Base-by-base conservation (phyloP, 2,113 vertebrate genomes). In the Blennius ocellaris region DNA sequence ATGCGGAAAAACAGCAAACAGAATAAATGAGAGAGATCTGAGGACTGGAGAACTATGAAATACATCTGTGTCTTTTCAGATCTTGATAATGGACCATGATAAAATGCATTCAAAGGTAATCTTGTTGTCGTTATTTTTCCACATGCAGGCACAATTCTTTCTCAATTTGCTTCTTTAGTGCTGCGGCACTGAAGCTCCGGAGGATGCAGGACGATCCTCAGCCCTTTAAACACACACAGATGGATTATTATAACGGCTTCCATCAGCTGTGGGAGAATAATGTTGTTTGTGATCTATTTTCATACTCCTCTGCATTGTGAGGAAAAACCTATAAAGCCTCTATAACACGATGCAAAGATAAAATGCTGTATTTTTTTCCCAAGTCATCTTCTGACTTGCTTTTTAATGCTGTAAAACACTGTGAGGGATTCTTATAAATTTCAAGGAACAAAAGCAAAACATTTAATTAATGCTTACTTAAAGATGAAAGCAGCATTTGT, bases 111-210 rank as follows among this genome's bases (percentile, higher is more conserved):
- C 8, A 15, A 36, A 38, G 2, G 0, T 50, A 12, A 56, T 58
- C 12, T 43, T 40, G 7, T 40, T 63, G 8, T 47, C 6, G 2
- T 41, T 52, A 16, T 65, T 69, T 76, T 80, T 78, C 51, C 49
- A 6, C 21, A 17, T 36, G n/a, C 1, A n/a, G 11, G 40, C 41
- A 60, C 47, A 50, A 4, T 71, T 75, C 50, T 69, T 68, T 58
- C 8, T 56, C n/a, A 6, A 17, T 30, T 30, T 30, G 21, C 55
- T 44, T 57, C 43, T 11, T 11, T 57, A 48, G 50, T 45, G 51
- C 16, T 38, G 21, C 69, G 56, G 45, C 48, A 40, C 6, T 52
- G 8, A 69, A 53, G 50, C 21, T 64, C 38, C 16, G 16, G 15
- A 59, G 40, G 54, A 53, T 45, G 49, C 5, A 30, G n/a, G 43